Evolutionary conservation across 2,888 invertebrate species (phyloP).

Genomic region (Oxytorus armatus): DNA sequence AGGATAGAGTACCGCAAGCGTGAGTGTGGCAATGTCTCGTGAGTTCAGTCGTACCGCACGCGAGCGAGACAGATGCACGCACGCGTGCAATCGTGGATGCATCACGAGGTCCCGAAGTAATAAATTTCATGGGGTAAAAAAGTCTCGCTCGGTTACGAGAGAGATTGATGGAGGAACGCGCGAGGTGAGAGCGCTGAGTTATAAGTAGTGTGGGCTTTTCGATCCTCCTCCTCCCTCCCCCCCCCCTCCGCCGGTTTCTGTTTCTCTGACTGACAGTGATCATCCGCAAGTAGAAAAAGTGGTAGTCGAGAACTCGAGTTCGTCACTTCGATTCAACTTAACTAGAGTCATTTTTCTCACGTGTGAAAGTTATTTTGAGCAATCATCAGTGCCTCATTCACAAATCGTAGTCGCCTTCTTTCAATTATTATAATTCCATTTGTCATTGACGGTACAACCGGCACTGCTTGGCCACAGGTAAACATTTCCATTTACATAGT

Average conservation of each 20-base stretch:
- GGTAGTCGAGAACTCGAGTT: constrained; percentile 75
- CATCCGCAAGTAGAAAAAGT: constrained; percentile 76
- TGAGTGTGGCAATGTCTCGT: constrained; percentile 57
- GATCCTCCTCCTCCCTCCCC: constrained; percentile 29
- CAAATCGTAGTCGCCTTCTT: not conserved
- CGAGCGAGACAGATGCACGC: constrained; percentile 56
- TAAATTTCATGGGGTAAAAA: constrained; percentile 78
- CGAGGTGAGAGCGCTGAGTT: constrained; percentile 77
- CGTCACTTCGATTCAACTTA: constrained; percentile 70
- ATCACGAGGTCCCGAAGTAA: constrained; percentile 72
- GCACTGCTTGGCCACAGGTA: not conserved
- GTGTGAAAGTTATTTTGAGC: constrained; percentile 73
- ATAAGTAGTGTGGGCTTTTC: constrained; percentile 77
- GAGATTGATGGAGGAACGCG: constrained; percentile 80
- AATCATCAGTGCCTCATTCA: constrained; percentile 43
- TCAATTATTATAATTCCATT: constrained; percentile 1
- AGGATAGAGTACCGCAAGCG: constrained; percentile 51
- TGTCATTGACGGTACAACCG: constrained; percentile 7
- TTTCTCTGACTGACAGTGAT: constrained; percentile 74
- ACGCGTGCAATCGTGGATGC: constrained; percentile 65
- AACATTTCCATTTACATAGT: constrained; percentile 13
- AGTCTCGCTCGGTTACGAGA: constrained; percentile 77
- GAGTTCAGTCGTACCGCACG: constrained; percentile 52
- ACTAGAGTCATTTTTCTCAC: constrained; percentile 68
- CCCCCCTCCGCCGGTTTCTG: not conserved